A percentile compares a stretch with the other conserved stretches of the same genome.
Conservation (phyloP, 2,888 invertebrate genomes). For the Morpho deidamia region DNA sequence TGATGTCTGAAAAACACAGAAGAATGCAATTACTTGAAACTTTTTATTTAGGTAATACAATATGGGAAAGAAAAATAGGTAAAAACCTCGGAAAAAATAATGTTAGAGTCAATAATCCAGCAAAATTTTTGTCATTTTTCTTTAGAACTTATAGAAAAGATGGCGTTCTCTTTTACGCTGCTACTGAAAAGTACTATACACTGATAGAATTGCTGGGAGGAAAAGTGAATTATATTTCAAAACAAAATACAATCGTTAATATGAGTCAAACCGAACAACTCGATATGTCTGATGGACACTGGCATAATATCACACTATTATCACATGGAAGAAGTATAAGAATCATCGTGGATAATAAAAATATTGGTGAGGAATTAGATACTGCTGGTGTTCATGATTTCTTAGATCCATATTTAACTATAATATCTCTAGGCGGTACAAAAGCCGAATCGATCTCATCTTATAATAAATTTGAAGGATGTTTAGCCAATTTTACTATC, state of each 20-base stretch:
- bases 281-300: constrained; percentile 87
- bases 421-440: constrained; percentile 88
- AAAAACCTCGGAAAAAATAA: constrained; percentile 46
- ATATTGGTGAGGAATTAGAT: constrained; percentile 91
- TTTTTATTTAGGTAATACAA: constrained; percentile 85
- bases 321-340: constrained; percentile 84
- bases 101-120: constrained; percentile 64
- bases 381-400: constrained; percentile 93
- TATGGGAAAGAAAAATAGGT: constrained; percentile 77
- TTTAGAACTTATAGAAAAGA: constrained; percentile 88
- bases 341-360: constrained; percentile 83
- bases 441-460: constrained; percentile 79
- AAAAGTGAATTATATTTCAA: constrained; percentile 87
- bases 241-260: constrained; percentile 87
- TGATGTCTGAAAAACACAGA: constrained; percentile 89
- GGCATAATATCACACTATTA: constrained; percentile 92
- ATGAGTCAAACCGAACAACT: constrained; percentile 84
- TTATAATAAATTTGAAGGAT: constrained; percentile 89
- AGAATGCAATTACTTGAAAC: constrained; percentile 91
- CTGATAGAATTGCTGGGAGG: constrained; percentile 87
- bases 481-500: constrained; percentile 91
- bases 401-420: constrained; percentile 91
- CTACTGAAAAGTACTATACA: constrained; percentile 92
- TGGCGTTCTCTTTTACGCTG: constrained; percentile 91
- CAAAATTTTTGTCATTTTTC: constrained; percentile 86